phyloP scores from a whole-genome alignment of 2,888 invertebrate species.

The Meteorus colon region DNA sequence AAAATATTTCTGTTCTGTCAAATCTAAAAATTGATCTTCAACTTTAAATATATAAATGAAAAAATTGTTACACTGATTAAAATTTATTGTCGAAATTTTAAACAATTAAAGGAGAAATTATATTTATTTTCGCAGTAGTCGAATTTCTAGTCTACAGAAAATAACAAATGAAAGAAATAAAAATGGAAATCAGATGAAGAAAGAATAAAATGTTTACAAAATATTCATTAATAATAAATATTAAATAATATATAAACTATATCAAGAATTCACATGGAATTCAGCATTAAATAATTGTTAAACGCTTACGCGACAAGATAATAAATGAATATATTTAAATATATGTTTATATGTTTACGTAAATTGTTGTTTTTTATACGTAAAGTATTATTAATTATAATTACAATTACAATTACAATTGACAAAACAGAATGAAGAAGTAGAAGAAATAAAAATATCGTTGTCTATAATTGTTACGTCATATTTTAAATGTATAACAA shows the following conservation, averaged over 20 bases:
- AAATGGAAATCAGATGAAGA: no score
- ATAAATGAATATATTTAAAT: not conserved
- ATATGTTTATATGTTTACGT: not conserved
- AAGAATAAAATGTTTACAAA: no score
- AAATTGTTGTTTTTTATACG: conserved; percentile 8
- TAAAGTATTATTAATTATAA: not conserved
- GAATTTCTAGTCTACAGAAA: not conserved
- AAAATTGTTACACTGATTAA: no score
- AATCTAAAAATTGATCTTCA: no score
- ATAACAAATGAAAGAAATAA: no score
- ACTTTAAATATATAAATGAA: no score
- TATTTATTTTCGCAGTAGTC: not conserved
- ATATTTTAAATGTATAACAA: not conserved
- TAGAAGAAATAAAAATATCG: not conserved
- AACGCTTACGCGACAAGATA: not conserved
- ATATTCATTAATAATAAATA: no score
- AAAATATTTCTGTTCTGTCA: no score
- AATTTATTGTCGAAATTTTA: no score
- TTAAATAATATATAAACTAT: not conserved
- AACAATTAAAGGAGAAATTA: not conserved
- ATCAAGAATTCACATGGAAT: not conserved
- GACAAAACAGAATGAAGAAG: no score
- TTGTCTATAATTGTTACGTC: not conserved
- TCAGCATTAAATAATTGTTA: not conserved
- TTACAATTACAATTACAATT: not conserved